Evolutionary conservation across 2,113 vertebrate species (phyloP), one percentile per base, ranked within the genome.

Genomic region (Cinclus cinclus): DNA sequence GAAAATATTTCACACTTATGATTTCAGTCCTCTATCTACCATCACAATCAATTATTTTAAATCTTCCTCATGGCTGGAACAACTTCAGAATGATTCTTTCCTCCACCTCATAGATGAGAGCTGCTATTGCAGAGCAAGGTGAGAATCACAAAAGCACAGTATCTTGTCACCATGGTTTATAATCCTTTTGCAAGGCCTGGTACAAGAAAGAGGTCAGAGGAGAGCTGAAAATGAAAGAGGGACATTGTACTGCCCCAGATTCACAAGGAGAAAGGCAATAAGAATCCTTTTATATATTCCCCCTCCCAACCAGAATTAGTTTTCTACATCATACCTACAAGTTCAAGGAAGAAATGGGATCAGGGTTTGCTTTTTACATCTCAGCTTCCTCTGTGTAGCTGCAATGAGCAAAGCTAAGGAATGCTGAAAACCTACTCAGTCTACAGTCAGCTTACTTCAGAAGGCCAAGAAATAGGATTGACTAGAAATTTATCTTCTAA

Each of bases 141-240:
- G 63, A 87, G 35, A 87, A 81, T 70, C 78, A 92, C 73, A 92
- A 92, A 85, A 83, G 49, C 53, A 28, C n/a, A 58, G 18, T 41
- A 63, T 70, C 87, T 83, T 91, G 60, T 74, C 74, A 42, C 50
- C 0, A 0, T 31, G 9, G 39, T 67, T 63, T 84, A 77, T 59
- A 89, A 84, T 77, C 35, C 33, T 84, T 89, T 84, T 82, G 52
- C 53, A 91, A 92, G 53, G 56, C 25, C 27, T 20, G 28, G 50
- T 35, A 37, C 20, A 70, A 35, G 58, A 82, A 82, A 88, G 75
- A 86, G 88, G 83, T 92, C 82, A 96, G 27, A 77, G 31, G 37
- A 93, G 35, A 56, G 25, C 39, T 88, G 63, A 83, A 95, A 94
- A 95, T 76, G 46, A 93, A 90, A 69, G 39, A 42, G 8, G 55